Base-by-base conservation (phyloP, 2,113 vertebrate genomes). In the Chiloscyllium plagiosum region DNA sequence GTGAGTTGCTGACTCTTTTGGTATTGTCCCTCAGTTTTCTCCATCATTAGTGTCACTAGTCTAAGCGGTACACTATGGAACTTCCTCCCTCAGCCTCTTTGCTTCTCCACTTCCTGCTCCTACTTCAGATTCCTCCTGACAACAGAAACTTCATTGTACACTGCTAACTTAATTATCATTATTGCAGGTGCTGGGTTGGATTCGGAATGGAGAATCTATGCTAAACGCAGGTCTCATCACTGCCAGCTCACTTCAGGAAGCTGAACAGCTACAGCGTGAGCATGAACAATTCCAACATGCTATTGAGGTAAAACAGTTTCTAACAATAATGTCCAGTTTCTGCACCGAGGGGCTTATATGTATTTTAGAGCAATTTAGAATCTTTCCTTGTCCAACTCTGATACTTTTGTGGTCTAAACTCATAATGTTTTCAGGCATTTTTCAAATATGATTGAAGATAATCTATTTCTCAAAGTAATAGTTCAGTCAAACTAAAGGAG, bases 211-310 rank as follows among this genome's bases (percentile, higher is more conserved):
- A 2, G 99, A 99, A 97, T 99, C 99, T 0, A 99, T 99, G 99
- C 96, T 99, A 94, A 99, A 99, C 1, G 99, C 99, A 0, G 99
- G 99, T 4, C 97, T 99, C 4, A 99, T 99, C 97, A 99, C 99
- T 0, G 99, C 99, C 95, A 99, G 99, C 97, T 99, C 99, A 0
- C 97, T 99, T 86, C 99, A 99, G 97, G 99, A 99, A 96, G 99
- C 99, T 0, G 99, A 99, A 65, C 99, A 99, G 96, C 98, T 99
- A 78, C 99, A 99, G 97, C 97, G 99, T 96, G 99, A 99, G 52
- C 99, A 99, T 0, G 99, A 99, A 96, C 99, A 99, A 96, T 99
- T 99, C 97, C 99, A 99, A 96, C 99, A 99, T 1, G 99, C 99
- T 96, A 99, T 99, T 37, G 99, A 99, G 98, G 99, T 99, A 97